A percentile compares a stretch with the other conserved stretches of the same genome.
These are phyloP conservation scores for Tokudaia muenninki DNA, from an alignment of 2,797 vertebrate genomes.

Conservation along the genomic window DNA sequence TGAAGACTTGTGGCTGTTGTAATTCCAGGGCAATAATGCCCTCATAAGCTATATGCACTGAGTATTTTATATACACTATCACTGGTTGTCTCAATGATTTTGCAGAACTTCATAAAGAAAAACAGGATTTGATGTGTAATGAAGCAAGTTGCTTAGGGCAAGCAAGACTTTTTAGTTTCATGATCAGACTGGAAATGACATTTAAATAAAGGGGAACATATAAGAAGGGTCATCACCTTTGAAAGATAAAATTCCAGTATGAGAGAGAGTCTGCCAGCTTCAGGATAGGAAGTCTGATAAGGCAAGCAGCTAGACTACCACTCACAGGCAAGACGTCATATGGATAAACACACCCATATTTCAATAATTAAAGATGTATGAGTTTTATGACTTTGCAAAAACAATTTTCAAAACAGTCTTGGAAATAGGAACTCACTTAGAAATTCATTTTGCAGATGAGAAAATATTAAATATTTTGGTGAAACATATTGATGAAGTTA, in stretches of 20 bases:
- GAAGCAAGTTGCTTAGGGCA: background rate
- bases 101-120: background rate
- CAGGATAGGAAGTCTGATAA: background rate
- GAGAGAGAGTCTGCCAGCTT: background rate
- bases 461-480: background rate
- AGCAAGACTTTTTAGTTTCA: background rate
- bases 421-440: background rate
- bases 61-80: background rate
- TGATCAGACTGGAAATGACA: background rate
- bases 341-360: background rate
- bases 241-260: conserved; percentile 10
- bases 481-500: background rate
- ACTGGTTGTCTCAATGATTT: background rate
- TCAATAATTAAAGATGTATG: background rate
- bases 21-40: background rate
- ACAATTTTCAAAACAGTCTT: background rate
- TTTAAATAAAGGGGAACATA: background rate
- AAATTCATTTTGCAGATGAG: background rate
- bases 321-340: background rate
- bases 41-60: background rate
- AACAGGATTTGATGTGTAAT: background rate
- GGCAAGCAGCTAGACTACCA: background rate
- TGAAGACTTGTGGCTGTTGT: background rate
- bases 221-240: background rate
- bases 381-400: background rate